These are phyloP conservation scores for Reticulitermes speratus DNA, from an alignment of 1,140 invertebrate genomes.

Conservation along the genomic window DNA sequence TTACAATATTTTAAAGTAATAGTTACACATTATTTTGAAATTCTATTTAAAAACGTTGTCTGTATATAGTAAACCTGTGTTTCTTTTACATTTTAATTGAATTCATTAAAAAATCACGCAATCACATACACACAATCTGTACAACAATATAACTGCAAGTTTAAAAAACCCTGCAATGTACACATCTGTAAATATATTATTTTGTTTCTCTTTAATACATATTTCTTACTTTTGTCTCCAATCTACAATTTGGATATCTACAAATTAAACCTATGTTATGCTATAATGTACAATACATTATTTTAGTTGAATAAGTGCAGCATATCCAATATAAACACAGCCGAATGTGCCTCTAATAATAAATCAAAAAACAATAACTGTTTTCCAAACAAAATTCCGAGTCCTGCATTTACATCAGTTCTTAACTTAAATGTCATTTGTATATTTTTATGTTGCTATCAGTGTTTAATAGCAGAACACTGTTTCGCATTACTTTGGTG, in stretches of 20 bases:
- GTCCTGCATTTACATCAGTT: neutral
- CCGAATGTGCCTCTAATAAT: neutral
- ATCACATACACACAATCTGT: neutral
- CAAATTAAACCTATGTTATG: neutral
- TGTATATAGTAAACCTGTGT: neutral
- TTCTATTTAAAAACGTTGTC: too few species aligned
- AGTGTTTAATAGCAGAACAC: neutral
- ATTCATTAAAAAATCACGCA: neutral
- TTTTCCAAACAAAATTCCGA: neutral
- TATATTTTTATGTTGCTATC: neutral
- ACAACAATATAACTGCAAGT: neutral
- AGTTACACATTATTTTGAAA: too few species aligned
- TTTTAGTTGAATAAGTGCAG: neutral
- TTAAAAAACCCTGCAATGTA: neutral
- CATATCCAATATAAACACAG: neutral
- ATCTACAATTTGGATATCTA: neutral
- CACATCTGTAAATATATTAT: neutral
- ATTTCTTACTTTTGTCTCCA: neutral
- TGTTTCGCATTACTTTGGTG: neutral
- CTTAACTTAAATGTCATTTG: neutral
- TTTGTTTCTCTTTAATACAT: neutral
- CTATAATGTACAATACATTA: conserved; percentile 1
- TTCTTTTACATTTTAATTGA: neutral
- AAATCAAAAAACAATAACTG: neutral
- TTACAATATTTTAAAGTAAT: too few species aligned